Base-by-base conservation (phyloP, 2,888 invertebrate genomes). In the Allygus modestus region DNA sequence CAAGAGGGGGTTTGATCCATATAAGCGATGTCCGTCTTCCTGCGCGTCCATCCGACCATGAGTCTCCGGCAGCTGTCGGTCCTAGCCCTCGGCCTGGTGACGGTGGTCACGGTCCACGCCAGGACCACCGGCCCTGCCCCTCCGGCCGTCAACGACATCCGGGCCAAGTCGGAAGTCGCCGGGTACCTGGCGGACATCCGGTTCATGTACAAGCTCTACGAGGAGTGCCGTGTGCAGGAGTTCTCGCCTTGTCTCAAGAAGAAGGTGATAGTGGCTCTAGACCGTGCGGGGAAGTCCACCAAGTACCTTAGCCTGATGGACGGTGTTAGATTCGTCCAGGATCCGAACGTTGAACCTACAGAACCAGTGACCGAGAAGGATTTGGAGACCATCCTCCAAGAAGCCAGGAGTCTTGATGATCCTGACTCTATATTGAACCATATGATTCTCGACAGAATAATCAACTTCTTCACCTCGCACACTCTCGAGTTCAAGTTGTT, bases 401-500 rank as follows among this genome's bases (percentile, higher is more conserved):
- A 65, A 17, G 96, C 97, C 0, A 93, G 97, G 88, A 92, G 94
- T 75, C 89, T 95, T 85, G 94, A 94, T 82, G 96, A 96, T 89
- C 93, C 93, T 85, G 94, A 95, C 75, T 93, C 94, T 87, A 94
- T 94, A 9, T 91, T 97, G 83, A 96, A 96, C 90, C 92, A 92
- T 87, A 92, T 97, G 91, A 96, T 97, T 89, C 90, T 95, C 89
- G 94, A 96, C 89, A 95, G 94, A 89, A 91, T 96, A 88, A 91
- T 94, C 86, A 93, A 92, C 89, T 96, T 96, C 91, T 92, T 97
- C 91, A 94, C 94, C 90, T 93, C 94, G 88, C 96, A 96, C 91
- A 96, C 96, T 82, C 90, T 97, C 5, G 91, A 95, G 94, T 92
- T 96, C 87, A 96, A 96, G 90, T 93, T 96, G 88, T 95, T 96